phyloP scores from a whole-genome alignment of 2,888 invertebrate species.

The Polydrusus cervinus region DNA sequence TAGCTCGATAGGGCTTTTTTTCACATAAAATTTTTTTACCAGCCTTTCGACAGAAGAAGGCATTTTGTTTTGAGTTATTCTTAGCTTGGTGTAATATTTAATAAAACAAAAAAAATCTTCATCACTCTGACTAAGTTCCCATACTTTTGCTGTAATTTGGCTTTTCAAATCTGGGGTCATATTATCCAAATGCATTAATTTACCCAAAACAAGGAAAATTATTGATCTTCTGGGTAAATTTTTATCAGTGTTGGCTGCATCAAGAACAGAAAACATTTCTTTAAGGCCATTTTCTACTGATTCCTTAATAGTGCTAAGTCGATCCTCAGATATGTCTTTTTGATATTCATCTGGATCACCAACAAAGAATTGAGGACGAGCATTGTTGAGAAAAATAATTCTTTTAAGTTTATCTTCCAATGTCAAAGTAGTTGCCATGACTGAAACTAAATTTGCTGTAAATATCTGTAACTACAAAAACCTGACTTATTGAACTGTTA shows the following conservation, averaged over 20 bases:
- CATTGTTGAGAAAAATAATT: conserved; percentile 45
- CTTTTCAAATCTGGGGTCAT: conserved; percentile 54
- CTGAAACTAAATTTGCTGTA: conserved; percentile 20
- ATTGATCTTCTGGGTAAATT: conserved; percentile 44
- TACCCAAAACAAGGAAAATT: conserved; percentile 44
- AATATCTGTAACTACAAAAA: neutral
- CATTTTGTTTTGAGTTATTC: conserved; percentile 42
- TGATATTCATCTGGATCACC: conserved; percentile 50
- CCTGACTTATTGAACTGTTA: too few species aligned
- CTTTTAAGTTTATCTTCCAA: conserved; percentile 45
- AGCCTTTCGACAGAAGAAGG: conserved; percentile 73
- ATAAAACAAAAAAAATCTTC: conserved; percentile 70
- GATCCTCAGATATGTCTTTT: conserved; percentile 15
- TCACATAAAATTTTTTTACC: conserved; percentile 79
- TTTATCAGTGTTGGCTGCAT: conserved; percentile 42
- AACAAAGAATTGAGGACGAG: conserved; percentile 30
- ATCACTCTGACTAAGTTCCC: conserved; percentile 77
- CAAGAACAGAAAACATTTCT: conserved; percentile 42
- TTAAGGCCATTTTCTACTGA: conserved; percentile 33
- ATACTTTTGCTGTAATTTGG: conserved; percentile 55
- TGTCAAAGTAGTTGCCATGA: conserved; percentile 33
- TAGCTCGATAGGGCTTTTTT: conserved; percentile 76
- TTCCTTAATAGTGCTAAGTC: conserved; percentile 21
- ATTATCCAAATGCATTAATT: conserved; percentile 36
- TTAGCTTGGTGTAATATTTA: conserved; percentile 59